Evolutionary conservation across 1,140 invertebrate genomes (phyloP), one percentile per base, ranked within the genome.

Genomic region (Tetragnatha versicolor): DNA sequence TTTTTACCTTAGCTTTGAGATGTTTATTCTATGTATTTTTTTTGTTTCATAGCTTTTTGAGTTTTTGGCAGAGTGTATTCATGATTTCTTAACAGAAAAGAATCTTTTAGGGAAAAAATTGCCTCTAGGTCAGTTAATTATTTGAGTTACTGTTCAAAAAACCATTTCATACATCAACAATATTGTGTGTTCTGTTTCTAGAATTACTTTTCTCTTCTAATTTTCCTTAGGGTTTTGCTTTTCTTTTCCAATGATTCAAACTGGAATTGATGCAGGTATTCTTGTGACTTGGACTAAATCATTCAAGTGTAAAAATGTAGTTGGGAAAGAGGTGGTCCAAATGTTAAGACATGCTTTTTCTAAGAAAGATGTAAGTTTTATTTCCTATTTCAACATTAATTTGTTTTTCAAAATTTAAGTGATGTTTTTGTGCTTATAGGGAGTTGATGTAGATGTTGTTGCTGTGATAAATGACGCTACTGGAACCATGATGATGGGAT

Each of bases 391-490:
- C 2, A 9, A 27, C 31, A 31, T 29, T 60, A 12, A 1, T 42
- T 42, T 42, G 17, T 7, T 12, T 35, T 60, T 22, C 51, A 37
- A 60, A 60, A 55, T 22, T 53, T n/a, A 10, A 53, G 49, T 78
- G 51, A 35, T 42, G 47, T 37, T 45, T 53, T 31, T 81, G 51
- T 51, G 78, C 75, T 81, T 65, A 83, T 79, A 89, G 88, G 90
- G 90, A 82, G 87, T 92, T 7, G 88, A 90, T 79, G 90, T 94
- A 1, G 88, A 91, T 77, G 91, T 93, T 47, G 85, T 91, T 49
- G 92, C 92, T 25, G 88, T 94, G 69, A 86, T 94, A 42, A 94
- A 94, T 84, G 93, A 94, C 81, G 93, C 93, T 0, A 93, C 92
- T 17, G 93, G 89, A 17, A 90, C 90, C 3, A 82, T 91, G 37